These are phyloP conservation scores for Labia minor DNA, from an alignment of 2,888 invertebrate species.

Conservation along the genomic window DNA sequence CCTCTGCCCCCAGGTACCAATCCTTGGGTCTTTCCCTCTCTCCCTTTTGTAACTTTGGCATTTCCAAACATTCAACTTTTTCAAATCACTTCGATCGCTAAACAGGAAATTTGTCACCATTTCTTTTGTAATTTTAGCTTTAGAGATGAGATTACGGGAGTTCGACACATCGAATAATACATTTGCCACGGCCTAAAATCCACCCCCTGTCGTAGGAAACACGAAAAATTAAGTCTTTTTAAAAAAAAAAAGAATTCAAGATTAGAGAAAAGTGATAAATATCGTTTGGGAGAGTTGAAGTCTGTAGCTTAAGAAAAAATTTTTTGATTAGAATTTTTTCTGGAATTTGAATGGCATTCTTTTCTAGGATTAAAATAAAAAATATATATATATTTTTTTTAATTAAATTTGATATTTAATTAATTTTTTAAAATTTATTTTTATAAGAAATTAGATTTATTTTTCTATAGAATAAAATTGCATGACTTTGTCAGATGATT, in stretches of 20 bases:
- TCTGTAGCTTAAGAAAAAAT: not conserved
- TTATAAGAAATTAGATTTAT: too few relatives aligned
- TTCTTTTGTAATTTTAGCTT: not conserved
- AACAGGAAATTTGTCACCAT: slow-evolving; percentile 7
- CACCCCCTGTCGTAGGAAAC: not conserved
- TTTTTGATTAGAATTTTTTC: not conserved
- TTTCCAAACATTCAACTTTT: slow-evolving; percentile 13
- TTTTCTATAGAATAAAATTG: too few relatives aligned
- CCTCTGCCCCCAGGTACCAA: not conserved
- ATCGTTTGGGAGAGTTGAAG: not conserved
- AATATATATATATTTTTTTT: not conserved
- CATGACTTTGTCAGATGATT: too few relatives aligned
- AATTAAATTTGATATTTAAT: not conserved
- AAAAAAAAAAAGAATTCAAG: not conserved
- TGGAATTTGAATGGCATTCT: not conserved
- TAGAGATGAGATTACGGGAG: not conserved
- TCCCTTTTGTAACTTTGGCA: not conserved
- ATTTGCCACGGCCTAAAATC: not conserved
- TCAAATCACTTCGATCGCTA: not conserved
- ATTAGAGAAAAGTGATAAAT: not conserved
- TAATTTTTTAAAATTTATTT: not conserved
- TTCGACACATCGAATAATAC: not conserved
- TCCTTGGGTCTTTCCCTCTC: not conserved
- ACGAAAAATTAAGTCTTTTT: not conserved
- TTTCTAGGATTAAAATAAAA: not conserved